These are phyloP conservation scores for Diorhabda elongata DNA, from an alignment of 1,140 invertebrate genomes.

Conservation along the genomic window DNA sequence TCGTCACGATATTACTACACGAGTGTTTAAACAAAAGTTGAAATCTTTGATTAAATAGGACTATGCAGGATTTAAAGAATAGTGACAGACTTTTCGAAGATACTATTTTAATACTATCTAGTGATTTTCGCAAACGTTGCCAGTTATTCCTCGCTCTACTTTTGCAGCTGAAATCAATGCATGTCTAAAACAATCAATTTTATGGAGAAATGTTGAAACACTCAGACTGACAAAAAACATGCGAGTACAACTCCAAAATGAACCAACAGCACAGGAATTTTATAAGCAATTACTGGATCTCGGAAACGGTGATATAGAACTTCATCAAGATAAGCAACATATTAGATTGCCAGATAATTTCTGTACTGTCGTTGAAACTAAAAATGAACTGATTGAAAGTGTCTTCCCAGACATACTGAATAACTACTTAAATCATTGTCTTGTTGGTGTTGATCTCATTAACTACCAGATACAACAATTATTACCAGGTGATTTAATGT, in stretches of 20 bases:
- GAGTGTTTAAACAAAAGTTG: no score
- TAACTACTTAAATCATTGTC: background rate
- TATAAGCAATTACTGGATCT: slow-evolving; percentile 35
- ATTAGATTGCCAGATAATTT: no score
- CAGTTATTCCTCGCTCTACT: slow-evolving; percentile 45
- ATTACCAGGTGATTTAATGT: background rate
- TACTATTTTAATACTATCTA: slow-evolving; percentile 23
- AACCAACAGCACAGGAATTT: slow-evolving; percentile 31
- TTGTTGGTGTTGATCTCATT: background rate
- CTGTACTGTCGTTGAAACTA: no score
- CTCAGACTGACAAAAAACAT: slow-evolving; percentile 29
- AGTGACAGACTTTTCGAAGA: no score
- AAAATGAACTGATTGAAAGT: no score
- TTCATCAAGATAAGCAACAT: no score
- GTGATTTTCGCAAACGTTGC: slow-evolving; percentile 36
- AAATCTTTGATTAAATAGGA: no score
- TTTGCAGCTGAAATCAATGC: slow-evolving; percentile 47
- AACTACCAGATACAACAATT: background rate
- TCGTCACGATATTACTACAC: no score
- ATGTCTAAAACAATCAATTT: slow-evolving; percentile 47
- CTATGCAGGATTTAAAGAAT: no score
- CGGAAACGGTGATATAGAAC: slow-evolving; percentile 26
- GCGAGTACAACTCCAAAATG: slow-evolving; percentile 33
- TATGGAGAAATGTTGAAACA: slow-evolving; percentile 44
- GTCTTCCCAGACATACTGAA: background rate